Percentiles rank a stretch among this genome's conserved stretches.
Conservation (phyloP, 2,113 vertebrate genomes). For the Taurulus bubalis region DNA sequence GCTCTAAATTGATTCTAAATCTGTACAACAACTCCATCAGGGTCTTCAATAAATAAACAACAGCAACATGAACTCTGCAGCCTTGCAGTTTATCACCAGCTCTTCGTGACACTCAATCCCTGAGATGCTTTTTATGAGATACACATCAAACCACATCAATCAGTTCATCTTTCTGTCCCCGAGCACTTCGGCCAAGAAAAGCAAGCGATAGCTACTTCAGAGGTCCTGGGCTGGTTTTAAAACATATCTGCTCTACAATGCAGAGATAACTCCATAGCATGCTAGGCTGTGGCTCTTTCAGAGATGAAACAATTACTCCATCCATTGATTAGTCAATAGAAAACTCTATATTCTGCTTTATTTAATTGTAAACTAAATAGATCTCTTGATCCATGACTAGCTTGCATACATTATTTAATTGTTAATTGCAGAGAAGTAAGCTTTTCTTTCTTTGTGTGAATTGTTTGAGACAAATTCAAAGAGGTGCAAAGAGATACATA, state of each 20-base stretch:
- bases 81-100: slow-evolving; percentile 20
- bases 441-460: neutral
- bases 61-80: slow-evolving; percentile 24
- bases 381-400: neutral
- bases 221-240: neutral
- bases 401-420: neutral
- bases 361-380: neutral
- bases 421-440: neutral
- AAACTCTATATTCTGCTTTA: neutral
- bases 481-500: neutral
- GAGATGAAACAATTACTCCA: neutral
- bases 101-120: slow-evolving; percentile 26
- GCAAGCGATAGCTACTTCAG: slow-evolving; percentile 14
- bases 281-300: neutral
- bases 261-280: neutral
- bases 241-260: neutral
- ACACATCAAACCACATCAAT: slow-evolving; percentile 38
- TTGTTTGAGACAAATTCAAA: neutral
- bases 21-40: slow-evolving; percentile 54
- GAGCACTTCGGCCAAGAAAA: slow-evolving; percentile 22
- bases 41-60: slow-evolving; percentile 74
- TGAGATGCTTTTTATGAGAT: slow-evolving; percentile 46
- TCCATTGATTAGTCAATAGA: neutral
- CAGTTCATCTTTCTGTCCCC: slow-evolving; percentile 26
- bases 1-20: slow-evolving; percentile 73